Conservation (phyloP, 2,113 vertebrate species). For the Natator depressus region DNA sequence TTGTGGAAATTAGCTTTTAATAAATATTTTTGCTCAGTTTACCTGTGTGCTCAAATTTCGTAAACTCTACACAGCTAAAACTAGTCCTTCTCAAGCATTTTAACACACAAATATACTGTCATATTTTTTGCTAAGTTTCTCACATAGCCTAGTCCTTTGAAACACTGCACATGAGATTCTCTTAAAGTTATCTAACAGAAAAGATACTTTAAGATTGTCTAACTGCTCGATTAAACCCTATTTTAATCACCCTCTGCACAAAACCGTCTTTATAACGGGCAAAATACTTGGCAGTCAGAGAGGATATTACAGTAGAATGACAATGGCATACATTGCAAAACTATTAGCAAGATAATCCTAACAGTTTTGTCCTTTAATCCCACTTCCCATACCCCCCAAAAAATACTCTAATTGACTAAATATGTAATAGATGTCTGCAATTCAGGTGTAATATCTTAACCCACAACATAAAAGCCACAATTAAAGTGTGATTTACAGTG, state of each 20-base stretch:
- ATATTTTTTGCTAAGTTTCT: neutral
- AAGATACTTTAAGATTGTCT: fast-evolving
- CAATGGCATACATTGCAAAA: neutral
- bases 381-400: neutral
- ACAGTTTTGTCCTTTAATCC: neutral
- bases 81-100: neutral
- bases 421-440: neutral
- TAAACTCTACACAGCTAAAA: neutral
- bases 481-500: neutral
- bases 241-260: neutral
- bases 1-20: neutral
- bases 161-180: neutral
- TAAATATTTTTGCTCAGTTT: neutral
- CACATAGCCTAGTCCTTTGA: neutral
- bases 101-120: neutral
- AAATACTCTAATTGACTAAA: neutral
- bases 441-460: neutral
- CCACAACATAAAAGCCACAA: neutral
- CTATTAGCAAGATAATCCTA: neutral
- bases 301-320: neutral
- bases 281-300: neutral
- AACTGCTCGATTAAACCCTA: neutral
- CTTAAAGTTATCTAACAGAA: fast-evolving
- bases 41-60: neutral
- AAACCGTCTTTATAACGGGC: neutral